These are phyloP conservation scores for Irena cyanogastra DNA, from an alignment of 2,113 vertebrate species.

Conservation along the genomic window DNA sequence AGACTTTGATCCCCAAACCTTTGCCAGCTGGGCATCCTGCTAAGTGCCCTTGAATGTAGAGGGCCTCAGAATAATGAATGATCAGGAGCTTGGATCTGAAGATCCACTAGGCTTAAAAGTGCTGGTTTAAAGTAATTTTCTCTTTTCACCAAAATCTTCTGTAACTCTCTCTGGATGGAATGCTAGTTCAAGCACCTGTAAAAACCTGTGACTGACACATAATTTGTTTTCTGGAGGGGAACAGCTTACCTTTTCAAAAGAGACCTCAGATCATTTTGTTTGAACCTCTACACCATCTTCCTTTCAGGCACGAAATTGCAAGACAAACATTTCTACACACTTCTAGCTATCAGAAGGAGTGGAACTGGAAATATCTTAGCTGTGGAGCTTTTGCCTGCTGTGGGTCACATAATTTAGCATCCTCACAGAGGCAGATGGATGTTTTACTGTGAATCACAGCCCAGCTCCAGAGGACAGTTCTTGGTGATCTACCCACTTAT, in stretches of 20 bases:
- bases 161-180: neutral
- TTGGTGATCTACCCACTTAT: neutral
- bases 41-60: neutral
- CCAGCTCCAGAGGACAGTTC: neutral
- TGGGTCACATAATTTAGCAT: neutral
- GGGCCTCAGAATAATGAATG: neutral
- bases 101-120: neutral
- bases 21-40: neutral
- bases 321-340: neutral
- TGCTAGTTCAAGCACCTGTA: neutral
- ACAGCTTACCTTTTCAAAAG: neutral
- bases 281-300: neutral
- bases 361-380: neutral
- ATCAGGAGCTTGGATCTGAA: neutral
- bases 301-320: neutral
- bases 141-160: neutral
- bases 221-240: neutral
- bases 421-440: neutral
- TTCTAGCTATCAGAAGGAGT: neutral
- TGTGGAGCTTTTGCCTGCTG: neutral
- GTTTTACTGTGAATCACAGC: neutral
- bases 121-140: neutral
- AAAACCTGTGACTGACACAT: neutral
- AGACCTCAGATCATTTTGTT: neutral
- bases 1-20: neutral